Base-by-base conservation (phyloP, 2,888 invertebrate species). In the Lasioglossum vierecki region DNA sequence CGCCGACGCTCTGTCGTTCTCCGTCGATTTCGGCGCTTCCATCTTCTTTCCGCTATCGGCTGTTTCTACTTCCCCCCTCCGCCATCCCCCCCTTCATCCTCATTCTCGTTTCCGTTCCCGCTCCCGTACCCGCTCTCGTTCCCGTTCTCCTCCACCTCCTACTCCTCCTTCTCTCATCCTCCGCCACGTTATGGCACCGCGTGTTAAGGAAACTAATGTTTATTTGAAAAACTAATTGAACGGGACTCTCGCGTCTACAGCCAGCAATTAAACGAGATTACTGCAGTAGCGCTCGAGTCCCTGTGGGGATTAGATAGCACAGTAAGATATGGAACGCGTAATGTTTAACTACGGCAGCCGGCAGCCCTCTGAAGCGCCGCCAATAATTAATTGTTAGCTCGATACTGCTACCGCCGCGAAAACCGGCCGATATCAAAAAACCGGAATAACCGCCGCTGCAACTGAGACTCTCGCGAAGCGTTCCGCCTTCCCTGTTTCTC, bases 221-320 rank as follows among this genome's bases (percentile, higher is more conserved):
- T 94, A 94, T 94, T 94, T 93, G 94, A 94, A 94, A 94, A 94
- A 94, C 94, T 94, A 94, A 94, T 94, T 94, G 94, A 94, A 94
- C 94, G 93, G 93, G 94, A 93, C 94, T 94, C 94, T 93, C 94
- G 94, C 94, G 95, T 95, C 95, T 94, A 94, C 94, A 93, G 94
- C 92, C 93, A 89, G 93, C 93, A 94, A 94, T 95, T 95, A 95
- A 95, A 95, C 93, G 94, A 94, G 95, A 95, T 95, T 95, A 94
- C 95, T 94, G 94, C 93, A 92, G 93, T 92, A 93, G 92, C 92
- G 92, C 92, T 92, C 91, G 91, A 91, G 91, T 88, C 89, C 91
- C 89, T 88, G 90, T 90, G 93, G 93, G 94, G 95, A 95, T 95
- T 94, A 94, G 94, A 94, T 94, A 94, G 94, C 93, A 93, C 92